Conservation (phyloP, 2,888 invertebrate species). For the Anodontia alba region DNA sequence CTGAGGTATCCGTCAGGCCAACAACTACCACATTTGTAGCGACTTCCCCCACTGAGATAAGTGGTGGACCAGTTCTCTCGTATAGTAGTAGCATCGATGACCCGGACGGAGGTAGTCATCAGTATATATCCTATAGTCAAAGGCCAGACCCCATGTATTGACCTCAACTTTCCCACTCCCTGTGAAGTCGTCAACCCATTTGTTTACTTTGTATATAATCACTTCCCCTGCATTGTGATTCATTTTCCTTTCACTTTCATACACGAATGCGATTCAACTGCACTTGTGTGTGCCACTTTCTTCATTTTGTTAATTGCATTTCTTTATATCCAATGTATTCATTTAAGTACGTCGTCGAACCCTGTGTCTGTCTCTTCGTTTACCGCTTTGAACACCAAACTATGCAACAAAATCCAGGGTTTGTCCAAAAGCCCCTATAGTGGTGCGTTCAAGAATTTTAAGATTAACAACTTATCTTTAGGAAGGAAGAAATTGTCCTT, state of each 20-base stretch:
- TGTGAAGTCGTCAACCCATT: not conserved
- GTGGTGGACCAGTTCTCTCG: constrained; percentile 67
- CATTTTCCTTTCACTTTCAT: not conserved
- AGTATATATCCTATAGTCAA: constrained; percentile 54
- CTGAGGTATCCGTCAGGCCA: constrained; percentile 74
- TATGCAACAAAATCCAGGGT: no score
- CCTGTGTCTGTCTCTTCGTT: not conserved
- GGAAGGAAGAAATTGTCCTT: no score
- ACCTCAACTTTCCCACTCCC: not conserved
- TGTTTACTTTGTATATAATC: not conserved
- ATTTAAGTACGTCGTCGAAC: no score
- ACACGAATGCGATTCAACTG: not conserved
- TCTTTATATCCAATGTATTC: no score
- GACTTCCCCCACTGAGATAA: constrained; percentile 50
- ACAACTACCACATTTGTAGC: constrained; percentile 68
- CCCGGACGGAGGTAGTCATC: constrained; percentile 62
- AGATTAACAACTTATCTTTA: no score
- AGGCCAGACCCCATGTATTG: constrained; percentile 15
- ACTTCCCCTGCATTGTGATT: not conserved
- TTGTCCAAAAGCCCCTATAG: no score
- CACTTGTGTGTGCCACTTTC: no score
- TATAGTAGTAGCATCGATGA: constrained; percentile 81
- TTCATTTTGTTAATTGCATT: no score
- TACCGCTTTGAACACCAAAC: no score
- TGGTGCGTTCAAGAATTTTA: no score